phyloP scores from a whole-genome alignment of 64 coral and sea anemone species.

The Astreopora myriophthalma region DNA sequence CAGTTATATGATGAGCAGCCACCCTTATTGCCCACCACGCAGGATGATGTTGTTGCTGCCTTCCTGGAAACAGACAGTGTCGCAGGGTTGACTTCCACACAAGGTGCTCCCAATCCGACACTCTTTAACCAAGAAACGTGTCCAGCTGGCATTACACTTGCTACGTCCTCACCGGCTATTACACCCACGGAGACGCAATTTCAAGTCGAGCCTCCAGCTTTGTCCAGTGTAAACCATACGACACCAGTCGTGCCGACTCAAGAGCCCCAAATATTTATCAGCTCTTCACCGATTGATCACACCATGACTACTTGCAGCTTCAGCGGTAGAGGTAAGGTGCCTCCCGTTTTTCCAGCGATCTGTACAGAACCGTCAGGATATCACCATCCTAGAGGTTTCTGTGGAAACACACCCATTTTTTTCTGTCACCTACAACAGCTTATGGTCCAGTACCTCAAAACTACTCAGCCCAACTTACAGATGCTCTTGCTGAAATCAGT shows the following conservation, averaged over 20 bases:
- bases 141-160: not conserved
- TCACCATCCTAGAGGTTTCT: not conserved
- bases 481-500: conserved; percentile 28
- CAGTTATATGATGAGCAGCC: not conserved
- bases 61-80: not conserved
- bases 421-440: not conserved
- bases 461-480: not conserved
- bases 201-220: too few relatives aligned
- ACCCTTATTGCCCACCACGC: not conserved
- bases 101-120: not conserved
- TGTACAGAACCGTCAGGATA: not conserved
- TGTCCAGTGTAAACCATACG: too few relatives aligned
- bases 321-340: not conserved
- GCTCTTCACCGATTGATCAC: not conserved
- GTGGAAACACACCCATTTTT: conserved; percentile 26
- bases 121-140: not conserved
- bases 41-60: conserved; percentile 11
- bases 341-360: not conserved
- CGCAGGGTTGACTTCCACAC: not conserved
- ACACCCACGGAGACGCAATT: not conserved
- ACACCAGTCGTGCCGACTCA: too few relatives aligned
- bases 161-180: not conserved
- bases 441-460: not conserved
- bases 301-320: not conserved
- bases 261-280: not conserved